Base-by-base conservation (phyloP, 2,888 invertebrate genomes). In the Alitta virens region DNA sequence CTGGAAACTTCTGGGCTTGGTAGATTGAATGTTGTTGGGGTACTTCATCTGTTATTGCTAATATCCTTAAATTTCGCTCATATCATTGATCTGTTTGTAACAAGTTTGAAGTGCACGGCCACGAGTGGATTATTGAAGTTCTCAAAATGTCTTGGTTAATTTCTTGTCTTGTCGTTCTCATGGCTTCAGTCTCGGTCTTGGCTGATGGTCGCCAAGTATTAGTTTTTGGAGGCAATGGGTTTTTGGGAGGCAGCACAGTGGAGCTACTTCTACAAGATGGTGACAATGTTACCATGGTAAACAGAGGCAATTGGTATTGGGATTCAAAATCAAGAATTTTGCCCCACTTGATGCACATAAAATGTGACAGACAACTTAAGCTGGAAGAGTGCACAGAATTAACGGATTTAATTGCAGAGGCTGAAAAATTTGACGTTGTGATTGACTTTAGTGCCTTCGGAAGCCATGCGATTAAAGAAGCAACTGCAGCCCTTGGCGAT, bases 151-250 rank as follows among this genome's bases (percentile, higher is more conserved):
- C n/a, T n/a, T n/a, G n/a, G n/a, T n/a, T n/a, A n/a, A n/a, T n/a
- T 23, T 21, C 9, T 24, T 23, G 52, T 23, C 24, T 24, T 52
- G 2, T 52, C 3, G 1, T 33, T 9, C 26, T 65, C 21, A 40
- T 65, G 23, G 16, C 21, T 1, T 25, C n/a, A n/a, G n/a, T n/a
- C n/a, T n/a, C 25, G 25, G n/a, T n/a, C n/a, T n/a, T n/a, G n/a
- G n/a, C n/a, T n/a, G 55, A 21, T 12, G 43, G 7, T 23, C 27
- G 59, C 23, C 61, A 57, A 14, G 69, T 77, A 27, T 63, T 81
- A 16, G 77, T 82, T 3, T 82, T 84, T 64, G 84, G 84, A 33
- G 84, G 84, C 21, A 84, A 84, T 69, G 84, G 84, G 7, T 83
- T 84, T 63, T 77, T 84, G 16, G 84, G 84, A 18, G 75, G 81